Conservation (phyloP, 2,113 vertebrate species). For the Phyllostomus discolor region DNA sequence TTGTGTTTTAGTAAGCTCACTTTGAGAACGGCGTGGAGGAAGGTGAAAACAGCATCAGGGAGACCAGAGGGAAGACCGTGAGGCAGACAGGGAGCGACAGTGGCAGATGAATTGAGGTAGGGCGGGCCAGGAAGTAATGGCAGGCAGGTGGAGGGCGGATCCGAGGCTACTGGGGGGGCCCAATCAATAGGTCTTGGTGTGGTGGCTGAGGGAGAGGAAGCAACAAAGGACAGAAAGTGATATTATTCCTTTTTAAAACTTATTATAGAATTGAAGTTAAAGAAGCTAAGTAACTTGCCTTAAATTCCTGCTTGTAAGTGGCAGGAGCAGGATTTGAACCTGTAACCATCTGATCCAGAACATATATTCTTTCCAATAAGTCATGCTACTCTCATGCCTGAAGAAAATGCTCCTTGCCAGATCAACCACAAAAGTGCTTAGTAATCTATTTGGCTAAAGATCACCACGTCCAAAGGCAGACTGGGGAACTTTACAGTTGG, state of each 20-base stretch:
- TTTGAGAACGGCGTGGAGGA: background rate
- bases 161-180: background rate
- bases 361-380: background rate
- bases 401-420: background rate
- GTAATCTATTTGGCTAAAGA: background rate
- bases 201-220: background rate
- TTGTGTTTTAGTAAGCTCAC: background rate
- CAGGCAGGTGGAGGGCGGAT: no score
- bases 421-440: background rate
- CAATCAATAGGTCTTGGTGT: background rate
- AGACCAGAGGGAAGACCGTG: background rate
- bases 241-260: background rate
- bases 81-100: fast-evolving
- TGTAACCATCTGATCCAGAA: background rate
- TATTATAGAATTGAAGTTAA: background rate
- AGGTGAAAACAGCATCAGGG: background rate
- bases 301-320: background rate
- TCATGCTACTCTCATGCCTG: fast-evolving
- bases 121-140: no score
- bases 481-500: background rate
- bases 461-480: background rate
- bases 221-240: background rate
- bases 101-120: background rate
- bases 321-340: background rate
- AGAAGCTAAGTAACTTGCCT: background rate